Conservation (phyloP, 2,888 invertebrate species). For the Drosophila gaucha region DNA sequence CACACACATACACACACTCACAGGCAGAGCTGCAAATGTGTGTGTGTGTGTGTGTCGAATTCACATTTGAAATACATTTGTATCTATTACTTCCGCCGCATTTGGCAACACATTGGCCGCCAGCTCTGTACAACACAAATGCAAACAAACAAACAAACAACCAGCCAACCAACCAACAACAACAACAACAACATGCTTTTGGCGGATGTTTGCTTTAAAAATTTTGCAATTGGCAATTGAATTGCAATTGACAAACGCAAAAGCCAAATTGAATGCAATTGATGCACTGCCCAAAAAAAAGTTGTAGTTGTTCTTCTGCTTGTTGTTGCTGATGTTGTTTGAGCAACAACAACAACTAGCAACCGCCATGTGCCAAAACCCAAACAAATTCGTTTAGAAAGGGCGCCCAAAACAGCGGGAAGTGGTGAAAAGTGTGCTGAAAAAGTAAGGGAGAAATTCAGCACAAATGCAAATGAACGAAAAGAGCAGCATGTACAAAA, state of each 20-base stretch:
- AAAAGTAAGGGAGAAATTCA: neutral
- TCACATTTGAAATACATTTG: slow-evolving; percentile 48
- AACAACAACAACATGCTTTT: slow-evolving; percentile 3
- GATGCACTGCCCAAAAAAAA: slow-evolving; percentile 52
- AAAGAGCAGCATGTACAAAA: neutral
- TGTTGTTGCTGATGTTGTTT: neutral
- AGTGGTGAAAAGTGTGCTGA: slow-evolving; percentile 23
- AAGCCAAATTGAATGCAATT: slow-evolving; percentile 74
- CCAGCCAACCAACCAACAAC: slow-evolving; percentile 7
- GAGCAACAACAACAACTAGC: no score
- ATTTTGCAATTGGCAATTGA: slow-evolving; percentile 73
- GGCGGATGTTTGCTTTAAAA: slow-evolving; percentile 69
- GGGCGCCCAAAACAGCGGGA: no score
- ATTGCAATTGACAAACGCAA: slow-evolving; percentile 68
- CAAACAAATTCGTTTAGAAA: slow-evolving; percentile 26
- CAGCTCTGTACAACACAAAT: slow-evolving; percentile 42
- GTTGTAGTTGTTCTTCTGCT: neutral
- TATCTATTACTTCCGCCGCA: slow-evolving; percentile 72
- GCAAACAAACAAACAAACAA: slow-evolving; percentile 36
- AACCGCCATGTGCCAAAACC: no score
- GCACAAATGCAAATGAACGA: neutral
- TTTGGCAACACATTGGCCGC: slow-evolving; percentile 58
- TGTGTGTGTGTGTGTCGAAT: slow-evolving; percentile 2
- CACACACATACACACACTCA: neutral
- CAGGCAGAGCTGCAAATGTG: neutral